These are phyloP conservation scores for Hydriomena furcata DNA, from an alignment of 2,888 invertebrate species.

Conservation along the genomic window DNA sequence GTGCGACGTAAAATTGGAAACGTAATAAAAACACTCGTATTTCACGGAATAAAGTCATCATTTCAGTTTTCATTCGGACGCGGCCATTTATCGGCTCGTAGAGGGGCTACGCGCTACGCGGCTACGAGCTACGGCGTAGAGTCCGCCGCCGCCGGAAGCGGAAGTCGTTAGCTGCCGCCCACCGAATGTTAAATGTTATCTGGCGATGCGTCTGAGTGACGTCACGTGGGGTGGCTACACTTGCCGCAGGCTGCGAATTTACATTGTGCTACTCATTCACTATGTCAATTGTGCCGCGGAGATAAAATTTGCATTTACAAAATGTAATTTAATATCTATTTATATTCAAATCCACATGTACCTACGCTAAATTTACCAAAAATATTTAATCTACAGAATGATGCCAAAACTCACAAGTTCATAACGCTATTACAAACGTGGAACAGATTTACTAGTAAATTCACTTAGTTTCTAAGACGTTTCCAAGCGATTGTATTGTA, in stretches of 20 bases:
- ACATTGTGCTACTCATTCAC: not conserved
- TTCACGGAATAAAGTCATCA: slow-evolving; percentile 50
- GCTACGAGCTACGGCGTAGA: slow-evolving; percentile 44
- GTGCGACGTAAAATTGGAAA: slow-evolving; percentile 40
- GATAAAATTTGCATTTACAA: too few relatives aligned
- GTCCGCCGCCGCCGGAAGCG: slow-evolving; percentile 60
- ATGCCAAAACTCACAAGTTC: too few relatives aligned
- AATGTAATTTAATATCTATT: too few relatives aligned
- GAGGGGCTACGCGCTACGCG: slow-evolving; percentile 34
- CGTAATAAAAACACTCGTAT: slow-evolving; percentile 53
- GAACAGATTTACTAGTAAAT: too few relatives aligned
- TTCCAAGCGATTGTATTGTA: too few relatives aligned
- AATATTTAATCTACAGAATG: too few relatives aligned
- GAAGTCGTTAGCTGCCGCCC: slow-evolving; percentile 66
- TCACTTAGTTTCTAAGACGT: too few relatives aligned
- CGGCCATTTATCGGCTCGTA: slow-evolving; percentile 37
- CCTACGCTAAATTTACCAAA: too few relatives aligned
- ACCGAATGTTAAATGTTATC: slow-evolving; percentile 45
- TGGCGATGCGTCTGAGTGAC: slow-evolving; percentile 35
- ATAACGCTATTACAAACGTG: too few relatives aligned
- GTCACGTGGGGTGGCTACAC: slow-evolving; percentile 10
- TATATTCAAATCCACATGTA: too few relatives aligned
- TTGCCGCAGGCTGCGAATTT: not conserved
- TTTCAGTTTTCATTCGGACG: slow-evolving; percentile 41
- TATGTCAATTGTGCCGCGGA: too few relatives aligned